Evolutionary conservation across 1,140 invertebrate species (phyloP), one percentile per base, ranked within the genome.

Genomic region (Proales similis): DNA sequence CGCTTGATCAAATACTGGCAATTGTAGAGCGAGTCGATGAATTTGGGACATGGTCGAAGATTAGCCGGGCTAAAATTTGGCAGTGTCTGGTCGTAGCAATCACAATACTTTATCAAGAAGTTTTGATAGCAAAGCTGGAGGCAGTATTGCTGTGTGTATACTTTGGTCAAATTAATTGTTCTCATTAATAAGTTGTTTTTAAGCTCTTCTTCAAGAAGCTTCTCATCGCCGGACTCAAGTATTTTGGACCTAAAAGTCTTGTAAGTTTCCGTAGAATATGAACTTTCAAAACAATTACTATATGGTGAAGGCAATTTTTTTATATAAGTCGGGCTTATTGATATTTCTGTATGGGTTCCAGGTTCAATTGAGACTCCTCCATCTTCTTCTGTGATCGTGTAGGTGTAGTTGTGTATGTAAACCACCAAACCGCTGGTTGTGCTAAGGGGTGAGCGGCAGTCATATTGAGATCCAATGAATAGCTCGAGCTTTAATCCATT

Each of bases 11-110:
- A 38, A 53, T 53, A 53, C 19, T 53, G 49, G 42, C 49, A 53
- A 20, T 32, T 53, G 19, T 53, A 53, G 33, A 53, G 29, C 0
- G 49, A 53, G 42, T 53, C 49, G 42, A 53, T 53, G 42, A 53
- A 53, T 53, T 53, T 53, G n/a, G 32, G 11, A 39, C 49, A 53
- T 1, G 32, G 24, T n/a, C 12, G 22, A 20, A 36, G 4, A 53
- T 53, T 53, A 2, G 22, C 11, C 26, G 49, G 49, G 4, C 14
- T 38, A 36, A 36, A 53, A 2, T 36, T 36, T 6, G 12, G 33
- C 14, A 53, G 27, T 12, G 33, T 27, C n/a, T 38, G 32, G 19
- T 53, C 49, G 29, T 4, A 53, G 17, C 49, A 53, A 38, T 53
- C 20, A 20, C 49, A 53, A 32, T 36, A 27, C 42, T 38, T 38